Conservation (phyloP, 2,888 invertebrate genomes). For the Drosophila formosana region DNA sequence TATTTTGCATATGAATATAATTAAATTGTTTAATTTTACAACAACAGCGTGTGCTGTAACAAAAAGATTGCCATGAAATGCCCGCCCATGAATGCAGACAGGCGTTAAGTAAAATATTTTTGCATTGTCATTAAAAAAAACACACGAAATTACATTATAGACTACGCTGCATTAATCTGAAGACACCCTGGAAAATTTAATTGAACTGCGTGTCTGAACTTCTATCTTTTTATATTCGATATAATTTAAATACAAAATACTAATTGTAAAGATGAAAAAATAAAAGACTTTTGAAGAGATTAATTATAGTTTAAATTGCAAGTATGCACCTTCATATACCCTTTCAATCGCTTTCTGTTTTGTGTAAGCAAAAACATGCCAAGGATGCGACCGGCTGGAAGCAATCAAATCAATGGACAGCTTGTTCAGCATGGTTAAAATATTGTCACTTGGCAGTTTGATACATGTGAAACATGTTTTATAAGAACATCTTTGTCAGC, state of each 20-base stretch:
- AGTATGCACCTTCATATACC: neutral
- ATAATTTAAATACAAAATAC: too few species aligned
- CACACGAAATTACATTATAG: neutral
- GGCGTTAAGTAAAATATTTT: slow-evolving; percentile 53
- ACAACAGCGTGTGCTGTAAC: slow-evolving; percentile 19
- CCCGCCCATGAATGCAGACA: slow-evolving; percentile 37
- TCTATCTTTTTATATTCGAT: too few species aligned
- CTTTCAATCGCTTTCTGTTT: neutral
- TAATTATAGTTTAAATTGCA: too few species aligned
- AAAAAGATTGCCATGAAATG: slow-evolving; percentile 21
- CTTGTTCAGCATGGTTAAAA: slow-evolving; percentile 3
- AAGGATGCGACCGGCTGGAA: neutral
- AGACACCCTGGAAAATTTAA: neutral
- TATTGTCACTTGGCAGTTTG: slow-evolving; percentile 12
- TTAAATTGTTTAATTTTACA: slow-evolving; percentile 64
- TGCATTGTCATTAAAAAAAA: slow-evolving; percentile 44
- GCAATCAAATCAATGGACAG: neutral
- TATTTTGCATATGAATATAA: slow-evolving; percentile 63
- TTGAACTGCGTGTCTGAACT: too few species aligned
- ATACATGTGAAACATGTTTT: neutral
- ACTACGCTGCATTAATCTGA: too few species aligned
- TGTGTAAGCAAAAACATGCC: neutral
- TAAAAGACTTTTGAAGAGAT: too few species aligned
- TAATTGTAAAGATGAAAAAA: too few species aligned
- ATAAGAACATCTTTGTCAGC: too few species aligned